phyloP scores from a whole-genome alignment of 2,113 vertebrate genomes.

The Petromus typicus region DNA sequence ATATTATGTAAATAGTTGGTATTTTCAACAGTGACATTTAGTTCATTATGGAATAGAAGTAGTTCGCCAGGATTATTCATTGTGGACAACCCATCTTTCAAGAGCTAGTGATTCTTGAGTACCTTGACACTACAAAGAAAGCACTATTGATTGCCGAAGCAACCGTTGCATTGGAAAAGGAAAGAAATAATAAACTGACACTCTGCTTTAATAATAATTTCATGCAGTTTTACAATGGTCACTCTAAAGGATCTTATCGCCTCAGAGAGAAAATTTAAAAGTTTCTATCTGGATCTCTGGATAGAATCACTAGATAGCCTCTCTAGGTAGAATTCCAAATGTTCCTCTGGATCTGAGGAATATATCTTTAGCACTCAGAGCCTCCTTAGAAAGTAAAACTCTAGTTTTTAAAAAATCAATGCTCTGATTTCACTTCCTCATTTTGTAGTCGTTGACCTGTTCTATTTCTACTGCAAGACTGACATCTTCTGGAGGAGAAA shows the following conservation, averaged over 20 bases:
- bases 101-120: neutral
- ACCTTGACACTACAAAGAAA: neutral
- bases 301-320: too few relatives aligned
- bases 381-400: neutral
- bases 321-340: too few relatives aligned
- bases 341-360: neutral
- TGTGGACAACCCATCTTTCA: neutral
- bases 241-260: neutral
- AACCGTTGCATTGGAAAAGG: neutral
- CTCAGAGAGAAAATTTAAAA: neutral
- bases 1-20: neutral
- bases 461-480: conserved; percentile 25
- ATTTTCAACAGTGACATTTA: neutral
- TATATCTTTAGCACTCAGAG: neutral
- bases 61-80: neutral
- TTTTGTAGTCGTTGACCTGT: neutral
- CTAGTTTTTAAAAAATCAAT: neutral
- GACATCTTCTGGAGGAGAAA: neutral
- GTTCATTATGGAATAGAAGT: neutral
- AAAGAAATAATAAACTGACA: neutral
- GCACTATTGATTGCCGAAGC: neutral
- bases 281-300: neutral
- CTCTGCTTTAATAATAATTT: neutral
- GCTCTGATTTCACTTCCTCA: neutral
- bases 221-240: conserved; percentile 3